These are phyloP conservation scores for Peucedramus taeniatus DNA, from an alignment of 2,113 vertebrate species.

Conservation along the genomic window DNA sequence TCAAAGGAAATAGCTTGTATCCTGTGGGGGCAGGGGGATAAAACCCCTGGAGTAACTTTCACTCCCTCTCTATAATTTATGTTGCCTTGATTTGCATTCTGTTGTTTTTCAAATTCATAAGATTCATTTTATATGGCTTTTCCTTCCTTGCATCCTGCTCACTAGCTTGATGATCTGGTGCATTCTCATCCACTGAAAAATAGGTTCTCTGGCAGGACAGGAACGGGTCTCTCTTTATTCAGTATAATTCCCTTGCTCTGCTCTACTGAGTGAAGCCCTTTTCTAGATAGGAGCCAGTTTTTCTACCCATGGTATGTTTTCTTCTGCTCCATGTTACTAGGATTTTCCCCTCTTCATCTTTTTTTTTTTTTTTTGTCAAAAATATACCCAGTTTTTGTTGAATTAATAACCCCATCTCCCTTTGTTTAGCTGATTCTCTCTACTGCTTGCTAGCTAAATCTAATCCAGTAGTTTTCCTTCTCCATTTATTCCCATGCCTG, in stretches of 20 bases:
- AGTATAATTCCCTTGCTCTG: neutral
- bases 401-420: neutral
- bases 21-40: slow-evolving; percentile 20
- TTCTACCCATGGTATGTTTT: neutral
- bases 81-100: slow-evolving; percentile 34
- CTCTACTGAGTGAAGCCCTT: neutral
- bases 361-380: neutral
- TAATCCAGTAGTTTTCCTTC: neutral
- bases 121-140: neutral
- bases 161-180: neutral
- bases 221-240: neutral
- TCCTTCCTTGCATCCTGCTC: neutral
- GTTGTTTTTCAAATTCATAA: neutral
- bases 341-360: neutral
- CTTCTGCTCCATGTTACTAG: neutral
- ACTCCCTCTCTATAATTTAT: slow-evolving; percentile 12
- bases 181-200: neutral
- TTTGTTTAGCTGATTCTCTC: neutral
- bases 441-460: neutral
- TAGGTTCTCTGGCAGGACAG: neutral
- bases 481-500: neutral
- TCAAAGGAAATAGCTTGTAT: slow-evolving; percentile 53
- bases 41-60: slow-evolving; percentile 8
- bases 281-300: neutral
- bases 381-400: neutral